Evolutionary conservation across 2,888 invertebrate genomes (phyloP).

Genomic region (Drosophila meridiana): DNA sequence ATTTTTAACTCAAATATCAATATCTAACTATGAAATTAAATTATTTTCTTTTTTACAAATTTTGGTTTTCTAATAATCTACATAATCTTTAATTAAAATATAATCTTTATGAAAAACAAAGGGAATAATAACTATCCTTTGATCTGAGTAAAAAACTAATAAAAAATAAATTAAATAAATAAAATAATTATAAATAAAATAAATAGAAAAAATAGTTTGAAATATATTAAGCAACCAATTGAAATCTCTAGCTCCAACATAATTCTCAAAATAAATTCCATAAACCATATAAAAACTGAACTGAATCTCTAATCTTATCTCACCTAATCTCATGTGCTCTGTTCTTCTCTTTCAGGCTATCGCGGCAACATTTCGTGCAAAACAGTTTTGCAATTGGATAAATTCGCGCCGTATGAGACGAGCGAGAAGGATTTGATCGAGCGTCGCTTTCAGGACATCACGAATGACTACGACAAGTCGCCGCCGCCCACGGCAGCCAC

Average conservation of each 20-base stretch:
- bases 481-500: conserved; percentile 78
- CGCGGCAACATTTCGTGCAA: conserved; percentile 84
- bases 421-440: conserved; percentile 83
- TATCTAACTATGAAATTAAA: too few relatives aligned
- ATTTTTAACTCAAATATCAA: too few relatives aligned
- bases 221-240: background rate
- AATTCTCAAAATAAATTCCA: background rate
- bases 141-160: too few relatives aligned
- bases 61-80: too few relatives aligned
- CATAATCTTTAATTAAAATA: too few relatives aligned
- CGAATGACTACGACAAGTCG: conserved; percentile 83
- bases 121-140: too few relatives aligned
- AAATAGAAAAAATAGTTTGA: too few relatives aligned
- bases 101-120: too few relatives aligned
- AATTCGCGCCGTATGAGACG: conserved; percentile 81
- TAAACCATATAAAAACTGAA: background rate
- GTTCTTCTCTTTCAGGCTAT: conserved; percentile 68
- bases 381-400: conserved; percentile 84
- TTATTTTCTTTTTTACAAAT: too few relatives aligned
- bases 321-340: background rate
- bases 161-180: too few relatives aligned
- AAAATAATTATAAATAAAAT: too few relatives aligned
- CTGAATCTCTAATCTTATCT: background rate
- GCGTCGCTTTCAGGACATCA: conserved; percentile 83
- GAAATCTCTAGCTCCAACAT: background rate